Percentiles rank a stretch among this genome's conserved stretches.
Conservation (phyloP, 2,113 vertebrate genomes). For the Chlamydotis undulata region DNA sequence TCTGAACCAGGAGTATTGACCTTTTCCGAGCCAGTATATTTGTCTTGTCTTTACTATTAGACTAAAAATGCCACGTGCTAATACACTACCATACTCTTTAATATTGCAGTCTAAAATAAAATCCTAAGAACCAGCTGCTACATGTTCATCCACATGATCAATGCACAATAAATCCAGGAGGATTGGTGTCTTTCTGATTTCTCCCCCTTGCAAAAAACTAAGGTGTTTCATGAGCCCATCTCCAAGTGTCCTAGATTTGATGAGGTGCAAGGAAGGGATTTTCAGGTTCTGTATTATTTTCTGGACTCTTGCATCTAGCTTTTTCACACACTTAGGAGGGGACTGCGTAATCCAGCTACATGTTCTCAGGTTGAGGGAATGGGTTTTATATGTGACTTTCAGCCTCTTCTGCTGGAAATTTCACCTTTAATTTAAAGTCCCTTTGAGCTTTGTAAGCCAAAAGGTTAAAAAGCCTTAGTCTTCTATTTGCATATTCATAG, state of each 20-base stretch:
- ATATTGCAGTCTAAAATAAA: not conserved
- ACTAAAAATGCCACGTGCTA: not conserved
- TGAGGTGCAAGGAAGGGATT: not conserved
- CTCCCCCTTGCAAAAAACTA: not conserved
- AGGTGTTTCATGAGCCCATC: not conserved
- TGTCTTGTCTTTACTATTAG: not conserved
- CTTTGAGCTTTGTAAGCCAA: not conserved
- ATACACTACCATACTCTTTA: not conserved
- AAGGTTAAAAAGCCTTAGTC: not conserved
- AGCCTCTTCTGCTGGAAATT: not conserved
- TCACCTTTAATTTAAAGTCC: not conserved
- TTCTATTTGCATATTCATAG: not conserved
- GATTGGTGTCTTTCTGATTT: not conserved
- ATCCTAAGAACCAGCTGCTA: not conserved
- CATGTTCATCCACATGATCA: not conserved
- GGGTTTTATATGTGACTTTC: not conserved
- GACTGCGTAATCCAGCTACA: not conserved
- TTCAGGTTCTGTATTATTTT: not conserved
- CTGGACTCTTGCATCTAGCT: not conserved
- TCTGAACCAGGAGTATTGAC: not conserved
- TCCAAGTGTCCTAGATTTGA: not conserved
- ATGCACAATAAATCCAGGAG: not conserved
- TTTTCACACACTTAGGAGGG: not conserved
- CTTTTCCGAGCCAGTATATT: not conserved
- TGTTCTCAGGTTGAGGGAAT: not conserved